Percentiles rank a stretch among this genome's conserved stretches.
phyloP scores from a whole-genome alignment of 2,888 invertebrate species.

The Candidula unifasciata region DNA sequence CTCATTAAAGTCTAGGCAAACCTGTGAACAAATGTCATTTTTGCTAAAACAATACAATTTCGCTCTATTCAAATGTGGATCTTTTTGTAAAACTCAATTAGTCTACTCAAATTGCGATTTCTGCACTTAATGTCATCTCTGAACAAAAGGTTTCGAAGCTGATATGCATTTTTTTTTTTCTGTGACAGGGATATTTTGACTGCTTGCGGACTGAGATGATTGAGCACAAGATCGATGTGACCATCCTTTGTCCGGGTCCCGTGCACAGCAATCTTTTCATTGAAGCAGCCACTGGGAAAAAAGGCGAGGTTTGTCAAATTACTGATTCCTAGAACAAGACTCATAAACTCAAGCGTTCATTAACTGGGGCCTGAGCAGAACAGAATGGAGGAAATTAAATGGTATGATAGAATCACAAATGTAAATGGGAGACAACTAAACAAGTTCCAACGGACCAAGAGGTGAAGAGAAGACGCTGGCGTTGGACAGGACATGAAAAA shows the following conservation, averaged over 20 bases:
- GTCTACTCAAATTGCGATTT: background rate
- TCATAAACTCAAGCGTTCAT: too few species aligned
- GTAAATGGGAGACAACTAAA: too few species aligned
- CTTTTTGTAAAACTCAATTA: background rate
- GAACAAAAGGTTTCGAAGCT: background rate
- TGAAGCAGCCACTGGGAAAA: background rate
- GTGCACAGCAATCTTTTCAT: background rate
- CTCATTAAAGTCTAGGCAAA: too few species aligned
- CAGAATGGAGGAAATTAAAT: too few species aligned
- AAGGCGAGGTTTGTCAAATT: background rate
- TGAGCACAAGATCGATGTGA: conserved; percentile 10
- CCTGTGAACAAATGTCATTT: too few species aligned
- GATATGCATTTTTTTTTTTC: background rate
- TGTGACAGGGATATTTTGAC: conserved; percentile 21
- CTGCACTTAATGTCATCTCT: background rate
- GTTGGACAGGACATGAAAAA: too few species aligned
- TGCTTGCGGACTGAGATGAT: conserved; percentile 2
- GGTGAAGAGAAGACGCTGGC: too few species aligned
- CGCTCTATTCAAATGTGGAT: background rate
- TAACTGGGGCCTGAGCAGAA: too few species aligned
- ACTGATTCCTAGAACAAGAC: too few species aligned
- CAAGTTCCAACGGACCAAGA: too few species aligned
- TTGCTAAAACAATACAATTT: too few species aligned
- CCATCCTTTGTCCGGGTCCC: conserved; percentile 9
- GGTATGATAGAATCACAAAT: too few species aligned